Evolutionary conservation across 2,888 invertebrate species (phyloP), one percentile per base, ranked within the genome.

Genomic region (Blastobasis adustella): DNA sequence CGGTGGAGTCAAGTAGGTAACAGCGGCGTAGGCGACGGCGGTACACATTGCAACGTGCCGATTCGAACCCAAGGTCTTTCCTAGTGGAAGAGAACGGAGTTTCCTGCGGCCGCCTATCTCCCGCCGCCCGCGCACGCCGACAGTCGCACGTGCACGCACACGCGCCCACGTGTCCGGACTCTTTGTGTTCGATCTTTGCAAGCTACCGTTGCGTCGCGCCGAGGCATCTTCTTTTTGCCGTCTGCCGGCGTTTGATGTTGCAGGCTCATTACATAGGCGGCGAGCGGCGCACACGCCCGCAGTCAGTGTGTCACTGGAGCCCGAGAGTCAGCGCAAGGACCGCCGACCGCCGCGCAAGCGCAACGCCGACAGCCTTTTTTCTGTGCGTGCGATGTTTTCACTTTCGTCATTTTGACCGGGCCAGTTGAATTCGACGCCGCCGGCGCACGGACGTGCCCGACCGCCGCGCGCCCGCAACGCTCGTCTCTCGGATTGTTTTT

Each of bases 51-150:
- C 87, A 86, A 84, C 84, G 84, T 84, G 84, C 83, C 83, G 83
- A 84, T 85, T 86, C 82, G 77, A 79, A 83, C 78, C 89, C 89
- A 89, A 89, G 89, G 89, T 86, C 89, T 89, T 89, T 89, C 89
- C 89, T 89, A 82, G 86, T 89, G 88, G 87, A 89, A 89, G 89
- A 89, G 89, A 89, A 88, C 86, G 89, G 88, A 81, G 88, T 88
- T 89, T 89, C 89, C 89, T 89, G 89, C 86, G 87, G 71, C 82
- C 82, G 82, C 85, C 86, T 86, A 83, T 87, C 86, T 85, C 84
- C 23, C 23, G 23, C 23, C 23, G 23, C 23, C 23, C 80, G 79
- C 76, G 76, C 85, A 83, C 85, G 80, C 80, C 70, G 69, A 79
- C 82, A 78, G 63, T 68, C 69, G 74, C 83, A 78, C 80, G 82